Evolutionary conservation across 1,140 invertebrate genomes (phyloP), one percentile per base, ranked within the genome.

Genomic region (Cyclargus thomasi): DNA sequence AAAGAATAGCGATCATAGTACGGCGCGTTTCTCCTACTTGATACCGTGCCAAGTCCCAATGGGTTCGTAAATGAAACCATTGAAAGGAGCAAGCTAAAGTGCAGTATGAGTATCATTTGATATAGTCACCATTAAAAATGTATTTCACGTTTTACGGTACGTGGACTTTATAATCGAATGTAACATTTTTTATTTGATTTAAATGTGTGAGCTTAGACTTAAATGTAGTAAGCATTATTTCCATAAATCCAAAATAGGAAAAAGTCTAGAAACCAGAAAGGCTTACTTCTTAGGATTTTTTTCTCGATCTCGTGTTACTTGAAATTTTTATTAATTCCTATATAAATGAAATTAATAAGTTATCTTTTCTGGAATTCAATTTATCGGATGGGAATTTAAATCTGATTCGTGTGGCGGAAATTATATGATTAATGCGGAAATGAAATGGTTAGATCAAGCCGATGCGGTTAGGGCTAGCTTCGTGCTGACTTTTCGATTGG

Each of bases 21-120:
- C 55, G 55, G 17, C 55, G 55, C 18, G 55, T 20, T 59, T 29
- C 55, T 11, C 55, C 4, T 55, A 55, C 55, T 59, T 59, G 55
- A 59, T 17, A 21, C 20, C 10, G 10, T 59, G 55, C 55, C 55
- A 59, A 59, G 18, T 59, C 20, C 18, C 55, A 11, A 59, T 59
- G 55, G 55, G 18, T 8, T 59, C 55, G 53, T 55, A 20, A 47
- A 47, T 47, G 39, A 47, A 47, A 47, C 39, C 39, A 47, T 47
- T 47, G 39, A 47, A 47, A 47, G 39, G 39, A 16, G 39, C 39
- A 47, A 47, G 39, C 39, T 16, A 47, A 47, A 47, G 39, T 47
- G 11, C 39, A 47, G 39, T 14, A 47, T 47, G 39, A 47, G 39
- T 47, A 47, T 47, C 14, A 14, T 47, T 47, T 47, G 39, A 47